These are phyloP conservation scores for Thereuonema tuberculata DNA, from an alignment of 1,140 invertebrate genomes.

Conservation along the genomic window DNA sequence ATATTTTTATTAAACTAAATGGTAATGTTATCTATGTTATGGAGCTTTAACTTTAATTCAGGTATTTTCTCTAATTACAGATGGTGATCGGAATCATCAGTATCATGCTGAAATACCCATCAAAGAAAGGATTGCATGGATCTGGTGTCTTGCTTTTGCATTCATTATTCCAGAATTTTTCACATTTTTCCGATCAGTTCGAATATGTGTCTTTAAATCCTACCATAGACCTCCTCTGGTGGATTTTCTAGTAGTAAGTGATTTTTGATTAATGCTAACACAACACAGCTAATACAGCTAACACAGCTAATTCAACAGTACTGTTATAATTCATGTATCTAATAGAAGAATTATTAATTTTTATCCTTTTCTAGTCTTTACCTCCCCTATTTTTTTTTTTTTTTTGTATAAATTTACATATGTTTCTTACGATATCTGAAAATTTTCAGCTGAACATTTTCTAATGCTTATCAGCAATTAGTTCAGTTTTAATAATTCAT, in stretches of 20 bases:
- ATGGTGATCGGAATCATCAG: slow-evolving; percentile 20
- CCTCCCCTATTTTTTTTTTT: neutral
- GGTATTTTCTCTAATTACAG: slow-evolving; percentile 9
- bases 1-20: neutral
- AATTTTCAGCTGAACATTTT: no score
- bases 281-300: neutral
- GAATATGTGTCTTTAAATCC: slow-evolving; percentile 77
- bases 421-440: no score
- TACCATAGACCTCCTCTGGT: slow-evolving; percentile 12
- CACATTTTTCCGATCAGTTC: slow-evolving; percentile 60
- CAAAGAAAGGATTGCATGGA: slow-evolving; percentile 74
- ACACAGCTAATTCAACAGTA: slow-evolving; percentile 8
- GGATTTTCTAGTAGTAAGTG: slow-evolving; percentile 19
- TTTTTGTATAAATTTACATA: neutral
- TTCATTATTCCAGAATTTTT: slow-evolving; percentile 77
- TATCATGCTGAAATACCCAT: slow-evolving; percentile 30
- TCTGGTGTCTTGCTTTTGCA: slow-evolving; percentile 78
- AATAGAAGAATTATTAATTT: slow-evolving; percentile 60
- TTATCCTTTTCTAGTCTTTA: no score
- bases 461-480: no score
- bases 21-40: neutral
- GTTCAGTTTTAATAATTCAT: no score
- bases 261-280: neutral
- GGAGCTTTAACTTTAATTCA: slow-evolving; percentile 2
- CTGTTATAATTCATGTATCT: slow-evolving; percentile 42